Evolutionary conservation across 2,797 vertebrate genomes (phyloP).

Genomic region (Phoeniculus purpureus): DNA sequence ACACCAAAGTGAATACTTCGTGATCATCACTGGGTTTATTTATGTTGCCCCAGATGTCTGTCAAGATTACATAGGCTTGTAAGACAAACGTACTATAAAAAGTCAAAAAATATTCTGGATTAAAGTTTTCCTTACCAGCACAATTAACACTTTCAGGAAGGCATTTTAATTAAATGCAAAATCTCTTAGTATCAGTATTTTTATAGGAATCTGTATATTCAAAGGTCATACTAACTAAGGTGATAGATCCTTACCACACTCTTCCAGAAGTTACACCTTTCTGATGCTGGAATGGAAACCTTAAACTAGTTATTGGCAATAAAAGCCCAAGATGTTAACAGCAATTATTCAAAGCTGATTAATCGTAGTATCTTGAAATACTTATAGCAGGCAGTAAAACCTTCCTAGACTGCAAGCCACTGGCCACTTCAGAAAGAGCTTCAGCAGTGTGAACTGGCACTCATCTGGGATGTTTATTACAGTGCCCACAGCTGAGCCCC

Average conservation of each 20-base stretch:
- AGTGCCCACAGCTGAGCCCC: background rate
- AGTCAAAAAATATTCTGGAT: background rate
- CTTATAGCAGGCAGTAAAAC: background rate
- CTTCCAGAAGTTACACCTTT: background rate
- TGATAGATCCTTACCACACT: background rate
- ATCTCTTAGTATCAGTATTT: background rate
- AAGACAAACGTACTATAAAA: background rate
- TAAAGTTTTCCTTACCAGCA: background rate
- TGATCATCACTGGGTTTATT: background rate
- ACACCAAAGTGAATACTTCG: background rate
- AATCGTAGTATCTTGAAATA: background rate
- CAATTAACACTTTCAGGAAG: background rate
- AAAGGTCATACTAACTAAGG: background rate
- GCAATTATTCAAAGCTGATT: background rate
- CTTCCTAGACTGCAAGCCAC: background rate
- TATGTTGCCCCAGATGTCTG: background rate
- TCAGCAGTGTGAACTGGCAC: background rate
- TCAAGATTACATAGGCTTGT: background rate
- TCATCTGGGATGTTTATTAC: background rate
- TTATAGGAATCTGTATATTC: background rate
- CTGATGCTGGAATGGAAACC: background rate
- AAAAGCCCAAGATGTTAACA: background rate
- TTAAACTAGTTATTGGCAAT: background rate
- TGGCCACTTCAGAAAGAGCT: background rate
- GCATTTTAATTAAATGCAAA: background rate